Conservation (phyloP, 2,797 vertebrate species). For the Coccyzus lansbergi region DNA sequence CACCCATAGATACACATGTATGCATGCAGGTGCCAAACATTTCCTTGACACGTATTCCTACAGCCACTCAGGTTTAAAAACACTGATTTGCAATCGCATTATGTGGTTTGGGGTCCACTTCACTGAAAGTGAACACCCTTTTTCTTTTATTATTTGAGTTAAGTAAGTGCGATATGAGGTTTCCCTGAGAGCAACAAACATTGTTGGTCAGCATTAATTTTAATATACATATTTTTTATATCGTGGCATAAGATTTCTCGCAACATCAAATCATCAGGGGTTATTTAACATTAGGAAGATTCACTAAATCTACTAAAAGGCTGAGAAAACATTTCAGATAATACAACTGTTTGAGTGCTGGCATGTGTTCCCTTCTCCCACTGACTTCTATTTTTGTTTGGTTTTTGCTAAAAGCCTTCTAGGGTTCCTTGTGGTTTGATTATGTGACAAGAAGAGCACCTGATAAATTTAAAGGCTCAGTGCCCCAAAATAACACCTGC, state of each 20-base stretch:
- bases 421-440: background rate
- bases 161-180: background rate
- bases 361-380: conserved; percentile 13
- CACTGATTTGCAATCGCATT: background rate
- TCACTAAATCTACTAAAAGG: background rate
- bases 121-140: background rate
- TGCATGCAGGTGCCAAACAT: background rate
- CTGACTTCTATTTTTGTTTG: conserved; percentile 28
- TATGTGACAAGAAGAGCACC: background rate
- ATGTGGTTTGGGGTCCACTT: background rate
- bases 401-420: background rate
- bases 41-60: background rate
- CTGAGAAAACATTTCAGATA: background rate
- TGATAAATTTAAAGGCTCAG: background rate
- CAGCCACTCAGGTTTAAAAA: background rate
- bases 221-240: background rate
- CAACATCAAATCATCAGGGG: background rate
- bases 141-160: background rate
- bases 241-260: rapidly evolving
- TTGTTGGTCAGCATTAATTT: background rate
- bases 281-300: background rate
- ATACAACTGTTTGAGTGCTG: background rate
- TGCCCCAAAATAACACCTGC: background rate
- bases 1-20: background rate
- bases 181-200: background rate